Evolutionary conservation across 37 sponge, comb jelly and placozoan species (phyloP).

Genomic region (Halichondria panicea): DNA sequence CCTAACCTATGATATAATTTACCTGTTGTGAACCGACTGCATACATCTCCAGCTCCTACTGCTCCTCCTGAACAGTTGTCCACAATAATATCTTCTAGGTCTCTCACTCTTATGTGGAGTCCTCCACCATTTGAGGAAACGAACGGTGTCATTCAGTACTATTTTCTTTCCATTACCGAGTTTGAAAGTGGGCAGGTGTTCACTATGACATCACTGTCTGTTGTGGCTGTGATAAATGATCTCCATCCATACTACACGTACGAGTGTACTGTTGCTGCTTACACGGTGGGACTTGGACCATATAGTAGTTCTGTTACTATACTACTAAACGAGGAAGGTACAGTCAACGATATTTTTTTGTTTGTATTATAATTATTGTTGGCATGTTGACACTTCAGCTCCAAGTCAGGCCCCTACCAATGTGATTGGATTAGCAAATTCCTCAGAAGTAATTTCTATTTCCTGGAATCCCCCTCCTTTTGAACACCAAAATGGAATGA

Average conservation of each 20-base stretch:
- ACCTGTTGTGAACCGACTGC: no score
- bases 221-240: neutral
- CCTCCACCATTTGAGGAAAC: slow-evolving; percentile 29
- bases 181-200: slow-evolving; percentile 5
- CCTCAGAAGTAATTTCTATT: neutral
- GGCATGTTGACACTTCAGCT: neutral
- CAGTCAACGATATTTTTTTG: neutral
- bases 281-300: neutral
- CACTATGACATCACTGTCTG: neutral
- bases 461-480: slow-evolving; percentile 28
- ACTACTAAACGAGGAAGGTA: slow-evolving; percentile 39
- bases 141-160: slow-evolving; percentile 36
- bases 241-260: slow-evolving; percentile 35
- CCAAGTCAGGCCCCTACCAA: slow-evolving; percentile 5
- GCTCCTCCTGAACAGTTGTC: slow-evolving; percentile 32
- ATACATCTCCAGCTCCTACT: slow-evolving; percentile 20
- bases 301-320: slow-evolving; percentile 14
- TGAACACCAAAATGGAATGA: slow-evolving; percentile 21
- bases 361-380: neutral
- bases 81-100: neutral
- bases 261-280: slow-evolving; percentile 9
- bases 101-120: slow-evolving; percentile 31
- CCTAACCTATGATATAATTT: no score
- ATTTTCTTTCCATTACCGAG: slow-evolving; percentile 24
- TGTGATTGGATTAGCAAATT: neutral